Conservation (phyloP, 2,797 vertebrate genomes). For the Mallotus villosus region DNA sequence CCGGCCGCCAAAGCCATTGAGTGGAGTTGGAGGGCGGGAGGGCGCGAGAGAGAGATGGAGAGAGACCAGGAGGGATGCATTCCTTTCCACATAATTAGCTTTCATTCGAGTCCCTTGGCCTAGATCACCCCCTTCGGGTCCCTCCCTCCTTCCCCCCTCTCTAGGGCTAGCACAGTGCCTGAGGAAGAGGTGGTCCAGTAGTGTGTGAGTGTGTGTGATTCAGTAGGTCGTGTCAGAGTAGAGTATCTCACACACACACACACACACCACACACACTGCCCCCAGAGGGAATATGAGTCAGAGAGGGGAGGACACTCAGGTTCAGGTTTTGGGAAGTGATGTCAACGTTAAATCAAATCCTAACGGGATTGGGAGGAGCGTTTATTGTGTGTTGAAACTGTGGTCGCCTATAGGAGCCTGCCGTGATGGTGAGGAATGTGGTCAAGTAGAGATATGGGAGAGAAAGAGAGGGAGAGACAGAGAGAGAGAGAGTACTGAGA, state of each 20-base stretch:
- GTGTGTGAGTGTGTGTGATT: conserved; percentile 1
- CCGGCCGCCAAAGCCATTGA: conserved; percentile 50
- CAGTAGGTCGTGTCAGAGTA: not conserved
- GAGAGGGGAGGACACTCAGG: not conserved
- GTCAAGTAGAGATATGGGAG: not conserved
- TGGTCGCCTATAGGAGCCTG: too few relatives aligned
- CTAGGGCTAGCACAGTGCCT: not conserved
- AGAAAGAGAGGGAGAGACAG: not conserved
- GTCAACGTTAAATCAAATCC: conserved; percentile 1
- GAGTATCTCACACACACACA: not conserved
- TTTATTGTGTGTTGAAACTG: too few relatives aligned
- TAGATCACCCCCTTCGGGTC: not conserved
- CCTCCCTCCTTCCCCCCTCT: conserved; percentile 25
- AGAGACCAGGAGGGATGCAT: conserved; percentile 45
- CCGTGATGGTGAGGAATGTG: not conserved
- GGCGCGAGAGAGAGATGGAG: conserved; percentile 17
- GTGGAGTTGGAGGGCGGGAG: conserved; percentile 15
- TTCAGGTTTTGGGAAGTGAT: conserved; percentile 23
- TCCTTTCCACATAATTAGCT: conserved; percentile 61
- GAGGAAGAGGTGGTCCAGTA: conserved; percentile 8
- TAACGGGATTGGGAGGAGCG: too few relatives aligned
- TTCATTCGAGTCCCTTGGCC: conserved; percentile 48
- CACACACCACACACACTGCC: too few relatives aligned
- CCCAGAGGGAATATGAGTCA: conserved; percentile 19
- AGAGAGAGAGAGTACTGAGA: not conserved